These are phyloP conservation scores for Heliconius hortense DNA, from an alignment of 2,888 invertebrate genomes.

Conservation along the genomic window DNA sequence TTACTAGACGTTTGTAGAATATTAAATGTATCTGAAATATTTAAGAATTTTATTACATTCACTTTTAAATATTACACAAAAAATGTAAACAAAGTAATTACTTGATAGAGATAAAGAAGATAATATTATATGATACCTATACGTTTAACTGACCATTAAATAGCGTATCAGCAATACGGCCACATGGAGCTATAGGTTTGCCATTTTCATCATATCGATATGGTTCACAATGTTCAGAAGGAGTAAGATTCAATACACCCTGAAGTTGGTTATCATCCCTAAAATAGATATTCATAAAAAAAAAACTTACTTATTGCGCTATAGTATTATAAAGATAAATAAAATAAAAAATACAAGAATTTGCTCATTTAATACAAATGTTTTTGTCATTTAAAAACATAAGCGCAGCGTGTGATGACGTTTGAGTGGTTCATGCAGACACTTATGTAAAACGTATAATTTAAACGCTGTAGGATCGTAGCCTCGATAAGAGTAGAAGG, in stretches of 20 bases:
- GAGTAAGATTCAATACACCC: slow-evolving; percentile 36
- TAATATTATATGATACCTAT: background rate
- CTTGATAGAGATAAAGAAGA: background rate
- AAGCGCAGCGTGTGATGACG: too few species aligned
- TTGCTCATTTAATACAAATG: too few species aligned
- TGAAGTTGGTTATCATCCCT: slow-evolving; percentile 46
- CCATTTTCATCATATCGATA: slow-evolving; percentile 37
- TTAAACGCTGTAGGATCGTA: too few species aligned
- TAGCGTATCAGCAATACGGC: slow-evolving; percentile 46
- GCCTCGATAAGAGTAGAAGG: too few species aligned
- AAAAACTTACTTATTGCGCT: too few species aligned
- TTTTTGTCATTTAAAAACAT: too few species aligned
- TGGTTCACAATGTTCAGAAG: slow-evolving; percentile 42
- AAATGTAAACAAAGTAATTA: background rate
- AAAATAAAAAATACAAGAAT: too few species aligned
- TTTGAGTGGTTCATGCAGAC: too few species aligned
- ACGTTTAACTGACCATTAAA: slow-evolving; percentile 43
- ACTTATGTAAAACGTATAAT: too few species aligned
- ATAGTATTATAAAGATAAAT: too few species aligned
- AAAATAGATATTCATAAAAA: slow-evolving; percentile 14
- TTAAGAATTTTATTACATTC: background rate
- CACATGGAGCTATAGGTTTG: slow-evolving; percentile 48
- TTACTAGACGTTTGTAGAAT: background rate
- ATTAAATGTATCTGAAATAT: slow-evolving; percentile 23
- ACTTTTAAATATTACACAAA: background rate